Evolutionary conservation across 2,113 vertebrate genomes (phyloP), one percentile per base, ranked within the genome.

Genomic region (Eonycteris spelaea): DNA sequence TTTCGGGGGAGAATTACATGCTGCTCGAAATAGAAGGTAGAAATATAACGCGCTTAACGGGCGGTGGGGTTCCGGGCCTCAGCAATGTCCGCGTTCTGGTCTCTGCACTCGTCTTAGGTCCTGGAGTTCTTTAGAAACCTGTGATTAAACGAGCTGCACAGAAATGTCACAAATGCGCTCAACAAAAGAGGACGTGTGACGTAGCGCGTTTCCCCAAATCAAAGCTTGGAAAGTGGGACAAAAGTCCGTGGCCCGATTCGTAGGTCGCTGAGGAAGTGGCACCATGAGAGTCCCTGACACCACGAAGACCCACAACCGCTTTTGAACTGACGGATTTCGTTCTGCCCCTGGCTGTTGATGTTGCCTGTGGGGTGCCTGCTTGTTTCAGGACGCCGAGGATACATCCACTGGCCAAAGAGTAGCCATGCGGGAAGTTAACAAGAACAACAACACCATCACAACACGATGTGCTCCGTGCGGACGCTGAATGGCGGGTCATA

Each of bases 341-440:
- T 4, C 11, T 38, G 7, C 40, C 13, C 68, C 21, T 3, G 38
- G 22, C 12, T 24, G 40, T 22, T 40, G 38, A 8, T 21, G 38
- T 38, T 61, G 43, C 7, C 7, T 10, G 1, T 7, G 6, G 7
- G 2, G 10, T 45, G 43, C 7, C 43, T 1, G 43, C 1, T 45
- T 45, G 10, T 45, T 45, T 7, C 7, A 45, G 7, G 7, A 1
- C 43, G 10, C 43, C 43, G 1, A 45, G 1, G 43, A 7, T 45
- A 45, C 7, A 45, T 45, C 43, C 7, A 9, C 10, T 45, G 6
- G 65, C 26, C n/a, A 55, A 43, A n/a, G 8, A 10, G 38, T 4
- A 22, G 68, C 3, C 5, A 45, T 33, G 33, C n/a, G 11, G 85
- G 11, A 73, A 30, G 48, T 26, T 24, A 33, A n/a, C 5, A 11